phyloP scores from a whole-genome alignment of 2,113 vertebrate genomes.

The Campylomormyrus tamandua region DNA sequence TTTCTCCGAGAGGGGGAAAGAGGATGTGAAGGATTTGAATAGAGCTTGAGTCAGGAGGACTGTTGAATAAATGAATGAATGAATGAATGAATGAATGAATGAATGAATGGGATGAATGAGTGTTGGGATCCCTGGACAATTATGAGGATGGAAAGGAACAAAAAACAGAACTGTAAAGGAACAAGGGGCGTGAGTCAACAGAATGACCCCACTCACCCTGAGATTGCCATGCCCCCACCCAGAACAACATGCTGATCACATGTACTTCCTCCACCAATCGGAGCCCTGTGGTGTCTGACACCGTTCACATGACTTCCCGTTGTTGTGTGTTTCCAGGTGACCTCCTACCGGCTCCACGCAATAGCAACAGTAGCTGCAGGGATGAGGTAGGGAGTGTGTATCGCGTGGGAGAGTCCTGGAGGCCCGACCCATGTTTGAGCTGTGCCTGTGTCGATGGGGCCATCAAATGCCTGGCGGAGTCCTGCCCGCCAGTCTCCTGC shows the following conservation, averaged over 20 bases:
- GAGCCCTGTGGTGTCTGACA: not conserved
- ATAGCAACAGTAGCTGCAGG: constrained; percentile 76
- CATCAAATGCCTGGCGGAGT: constrained; percentile 78
- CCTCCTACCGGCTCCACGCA: constrained; percentile 57
- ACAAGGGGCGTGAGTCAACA: not conserved
- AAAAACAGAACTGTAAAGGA: not conserved
- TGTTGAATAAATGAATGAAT: not conserved
- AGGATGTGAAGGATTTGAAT: not conserved
- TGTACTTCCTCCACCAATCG: not conserved
- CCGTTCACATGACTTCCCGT: not conserved
- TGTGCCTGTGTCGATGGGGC: constrained; percentile 73
- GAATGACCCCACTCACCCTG: not conserved
- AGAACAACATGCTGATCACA: not conserved
- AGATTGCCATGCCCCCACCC: not conserved
- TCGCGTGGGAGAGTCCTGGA: constrained; percentile 82
- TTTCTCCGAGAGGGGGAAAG: not conserved
- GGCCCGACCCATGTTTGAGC: constrained; percentile 80
- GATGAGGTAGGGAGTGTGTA: constrained; percentile 78
- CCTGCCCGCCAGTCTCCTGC: constrained; percentile 73
- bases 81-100: not conserved
- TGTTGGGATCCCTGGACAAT: not conserved
- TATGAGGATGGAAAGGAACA: not conserved
- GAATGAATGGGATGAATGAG: not conserved
- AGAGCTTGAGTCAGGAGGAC: not conserved
- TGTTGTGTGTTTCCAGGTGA: constrained; percentile 62